These are phyloP conservation scores for Drosophila seclusa DNA, from an alignment of 2,888 invertebrate genomes.

Conservation along the genomic window DNA sequence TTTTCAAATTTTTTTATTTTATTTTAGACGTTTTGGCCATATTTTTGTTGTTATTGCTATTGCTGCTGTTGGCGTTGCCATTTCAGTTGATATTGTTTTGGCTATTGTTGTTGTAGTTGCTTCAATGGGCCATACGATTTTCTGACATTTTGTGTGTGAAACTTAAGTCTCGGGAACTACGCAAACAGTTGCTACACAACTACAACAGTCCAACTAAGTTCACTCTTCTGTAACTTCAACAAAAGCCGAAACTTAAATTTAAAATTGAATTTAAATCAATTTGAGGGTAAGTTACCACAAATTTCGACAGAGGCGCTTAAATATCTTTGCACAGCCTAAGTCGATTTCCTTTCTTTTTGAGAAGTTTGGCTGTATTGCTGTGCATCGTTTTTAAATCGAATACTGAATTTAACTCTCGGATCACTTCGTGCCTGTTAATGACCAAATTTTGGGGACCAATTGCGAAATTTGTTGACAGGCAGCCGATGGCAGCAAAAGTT, in stretches of 20 bases:
- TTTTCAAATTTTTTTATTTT: constrained; percentile 22
- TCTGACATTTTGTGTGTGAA: neutral
- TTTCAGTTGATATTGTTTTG: neutral
- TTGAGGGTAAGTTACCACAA: neutral
- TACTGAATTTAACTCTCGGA: neutral
- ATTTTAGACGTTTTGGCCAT: neutral
- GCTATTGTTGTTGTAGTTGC: neutral
- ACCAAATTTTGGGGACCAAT: constrained; percentile 23
- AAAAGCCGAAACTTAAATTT: neutral
- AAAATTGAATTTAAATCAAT: neutral
- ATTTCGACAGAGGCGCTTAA: neutral
- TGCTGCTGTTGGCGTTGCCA: neutral
- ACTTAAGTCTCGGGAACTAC: neutral
- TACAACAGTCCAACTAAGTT: neutral
- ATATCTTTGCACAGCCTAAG: neutral
- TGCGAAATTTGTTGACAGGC: constrained; percentile 44
- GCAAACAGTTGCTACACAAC: neutral
- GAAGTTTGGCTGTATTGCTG: neutral
- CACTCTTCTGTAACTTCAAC: neutral
- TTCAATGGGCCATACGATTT: neutral
- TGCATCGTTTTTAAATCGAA: constrained; percentile 7
- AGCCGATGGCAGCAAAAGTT: constrained; percentile 20
- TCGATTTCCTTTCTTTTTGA: neutral
- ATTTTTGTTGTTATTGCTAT: constrained; percentile 10
- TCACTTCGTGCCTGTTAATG: constrained; percentile 20